These are phyloP conservation scores for Pachycephus smyrnensis DNA, from an alignment of 2,888 invertebrate genomes.

Conservation along the genomic window DNA sequence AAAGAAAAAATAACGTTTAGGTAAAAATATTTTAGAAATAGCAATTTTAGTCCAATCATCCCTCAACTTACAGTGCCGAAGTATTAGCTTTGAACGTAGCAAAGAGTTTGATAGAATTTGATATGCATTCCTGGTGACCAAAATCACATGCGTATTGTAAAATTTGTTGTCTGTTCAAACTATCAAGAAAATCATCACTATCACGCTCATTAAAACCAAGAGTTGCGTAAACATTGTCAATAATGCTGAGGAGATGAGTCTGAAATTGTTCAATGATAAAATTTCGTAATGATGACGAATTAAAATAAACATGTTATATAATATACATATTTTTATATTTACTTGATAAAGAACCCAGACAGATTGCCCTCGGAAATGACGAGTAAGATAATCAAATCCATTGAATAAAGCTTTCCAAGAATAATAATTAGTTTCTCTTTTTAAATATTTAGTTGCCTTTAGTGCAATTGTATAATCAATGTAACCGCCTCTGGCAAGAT, in stretches of 20 bases:
- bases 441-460: conserved; percentile 76
- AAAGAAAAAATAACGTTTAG: conserved; percentile 57
- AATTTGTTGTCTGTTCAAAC: conserved; percentile 66
- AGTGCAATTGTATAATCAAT: conserved; percentile 75
- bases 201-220: conserved; percentile 70
- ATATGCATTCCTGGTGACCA: conserved; percentile 70
- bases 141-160: conserved; percentile 73
- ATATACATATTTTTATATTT: no score
- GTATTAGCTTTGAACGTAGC: conserved; percentile 57
- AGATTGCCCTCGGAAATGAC: conserved; percentile 42
- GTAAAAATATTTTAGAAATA: conserved; percentile 36
- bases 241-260: conserved; percentile 66
- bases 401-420: conserved; percentile 77
- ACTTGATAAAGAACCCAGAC: no score
- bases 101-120: conserved; percentile 65
- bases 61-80: conserved; percentile 24
- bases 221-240: conserved; percentile 67
- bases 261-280: conserved; percentile 44
- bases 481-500: conserved; percentile 77
- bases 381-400: conserved; percentile 62
- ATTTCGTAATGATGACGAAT: no score
- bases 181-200: conserved; percentile 69
- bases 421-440: conserved; percentile 77
- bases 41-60: no score
- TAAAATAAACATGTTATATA: no score